Percentiles rank a stretch among this genome's conserved stretches.
phyloP scores from a whole-genome alignment of 2,113 vertebrate species.

The Aldabrachelys gigantea region DNA sequence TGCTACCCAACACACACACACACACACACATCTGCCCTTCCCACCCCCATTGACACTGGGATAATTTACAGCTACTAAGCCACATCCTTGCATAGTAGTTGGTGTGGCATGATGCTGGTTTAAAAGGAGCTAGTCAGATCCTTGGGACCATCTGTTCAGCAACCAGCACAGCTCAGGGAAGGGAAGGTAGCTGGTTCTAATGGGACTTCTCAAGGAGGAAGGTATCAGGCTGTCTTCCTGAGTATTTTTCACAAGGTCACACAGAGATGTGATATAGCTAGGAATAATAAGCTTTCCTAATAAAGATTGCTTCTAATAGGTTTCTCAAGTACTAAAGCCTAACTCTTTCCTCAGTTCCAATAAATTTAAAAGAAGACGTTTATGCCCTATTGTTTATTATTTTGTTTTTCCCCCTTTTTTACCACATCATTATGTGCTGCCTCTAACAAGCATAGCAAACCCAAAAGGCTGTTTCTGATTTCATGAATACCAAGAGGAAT shows the following conservation, averaged over 20 bases:
- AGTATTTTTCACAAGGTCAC: neutral
- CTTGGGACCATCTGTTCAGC: neutral
- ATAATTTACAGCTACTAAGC: neutral
- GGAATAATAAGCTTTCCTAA: neutral
- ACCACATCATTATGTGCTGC: constrained; percentile 1
- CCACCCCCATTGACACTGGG: neutral
- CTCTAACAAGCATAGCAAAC: neutral
- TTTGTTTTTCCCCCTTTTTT: constrained; percentile 29
- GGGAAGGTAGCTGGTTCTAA: neutral
- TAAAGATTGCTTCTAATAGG: neutral
- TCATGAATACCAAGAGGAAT: constrained; percentile 54
- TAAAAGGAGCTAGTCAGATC: fast-evolving
- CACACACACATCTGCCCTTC: neutral
- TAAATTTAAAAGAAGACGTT: neutral
- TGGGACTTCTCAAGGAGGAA: neutral
- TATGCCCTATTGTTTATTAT: neutral
- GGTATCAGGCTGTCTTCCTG: neutral
- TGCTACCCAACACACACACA: no score
- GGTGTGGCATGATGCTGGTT: neutral
- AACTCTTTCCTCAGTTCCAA: neutral
- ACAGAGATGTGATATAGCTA: neutral
- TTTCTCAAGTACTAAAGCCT: neutral
- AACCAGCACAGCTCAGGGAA: neutral
- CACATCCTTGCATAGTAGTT: fast-evolving
- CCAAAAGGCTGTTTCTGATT: constrained; percentile 32